Base-by-base conservation (phyloP, 2,888 invertebrate genomes). In the Drosophila neutralis region DNA sequence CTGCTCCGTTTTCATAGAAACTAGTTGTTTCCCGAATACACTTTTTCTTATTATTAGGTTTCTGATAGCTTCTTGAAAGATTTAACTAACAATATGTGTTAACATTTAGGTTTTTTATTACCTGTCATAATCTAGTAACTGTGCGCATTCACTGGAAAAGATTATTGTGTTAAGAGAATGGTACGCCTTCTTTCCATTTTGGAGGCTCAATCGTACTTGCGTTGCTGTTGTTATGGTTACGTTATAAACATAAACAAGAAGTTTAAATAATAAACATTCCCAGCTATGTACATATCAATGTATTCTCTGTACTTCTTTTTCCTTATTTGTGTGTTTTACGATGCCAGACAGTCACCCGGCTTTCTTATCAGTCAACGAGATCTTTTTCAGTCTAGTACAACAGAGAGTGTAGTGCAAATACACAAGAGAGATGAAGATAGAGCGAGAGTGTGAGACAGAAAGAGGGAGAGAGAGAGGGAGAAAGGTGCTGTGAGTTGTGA, bases 341-440 rank as follows among this genome's bases (percentile, higher is more conserved):
- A 48, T 79, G 65, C 24, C 45, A 61, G 53, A 61, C 65, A 61
- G 38, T n/a, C 38, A 60, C 7, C 70, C 61, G 69, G 54, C 33
- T 13, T 48, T 66, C 72, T 83, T 83, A 83, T 83, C 82, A 81
- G 84, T 74, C 79, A 79, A 63, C 54, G 54, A 71, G 82, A 83
- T 83, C 79, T 48, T 66, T 51, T 68, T 61, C 54, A 49, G 58
- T 45, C 60, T 57, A n/a, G 62, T 59, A 56, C 45, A 38, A 27
- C 36, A 56, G 61, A 69, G 31, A 52, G 42, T 35, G 48, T 10
- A 45, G 42, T 11, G 33, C 10, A 53, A 36, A 51, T 45, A 24
- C 24, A 4, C 8, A 45, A 45, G 0, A 27, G 13, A 40, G n/a
- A 45, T 31, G 21, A n/a, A 24, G n/a, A 51, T n/a, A 33, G 21